Evolutionary conservation across 2,888 invertebrate genomes (phyloP).

Genomic region (Calephelis perditalis): DNA sequence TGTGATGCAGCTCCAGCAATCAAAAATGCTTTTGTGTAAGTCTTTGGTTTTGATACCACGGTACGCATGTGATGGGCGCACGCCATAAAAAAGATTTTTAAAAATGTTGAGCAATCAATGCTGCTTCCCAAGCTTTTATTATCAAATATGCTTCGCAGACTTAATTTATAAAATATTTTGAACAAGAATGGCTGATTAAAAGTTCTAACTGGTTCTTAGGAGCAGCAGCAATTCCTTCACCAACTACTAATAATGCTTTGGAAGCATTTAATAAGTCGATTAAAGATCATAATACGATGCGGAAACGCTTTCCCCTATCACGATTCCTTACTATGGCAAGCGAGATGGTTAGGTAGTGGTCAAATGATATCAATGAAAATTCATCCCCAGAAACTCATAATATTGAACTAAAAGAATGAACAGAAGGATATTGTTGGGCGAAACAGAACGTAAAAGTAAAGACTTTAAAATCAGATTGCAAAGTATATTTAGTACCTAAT

Average conservation of each 20-base stretch:
- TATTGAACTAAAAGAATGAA: no score
- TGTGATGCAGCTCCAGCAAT: constrained; percentile 14
- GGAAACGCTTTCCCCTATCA: constrained; percentile 1
- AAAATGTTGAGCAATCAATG: constrained; percentile 7
- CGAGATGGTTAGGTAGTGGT: not conserved
- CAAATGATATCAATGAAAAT: not conserved
- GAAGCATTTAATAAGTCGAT: constrained; percentile 5
- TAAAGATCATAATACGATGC: not conserved
- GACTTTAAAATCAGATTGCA: not conserved
- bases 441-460: not conserved
- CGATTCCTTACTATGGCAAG: not conserved
- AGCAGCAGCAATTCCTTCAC: constrained; percentile 4
- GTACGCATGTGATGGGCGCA: constrained; percentile 24
- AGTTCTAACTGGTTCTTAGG: not conserved
- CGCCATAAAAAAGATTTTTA: constrained; percentile 21
- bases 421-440: not conserved
- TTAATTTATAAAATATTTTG: not conserved
- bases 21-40: constrained; percentile 25
- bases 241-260: constrained; percentile 1
- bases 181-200: constrained; percentile 1
- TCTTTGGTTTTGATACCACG: constrained; percentile 20
- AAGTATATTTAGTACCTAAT: not conserved
- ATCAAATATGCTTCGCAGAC: constrained; percentile 1
- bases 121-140: constrained; percentile 1
- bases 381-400: no score